A percentile compares a stretch with the other conserved stretches of the same genome.
Conservation (phyloP, 2,113 vertebrate genomes). For the Haliaeetus leucogaster region DNA sequence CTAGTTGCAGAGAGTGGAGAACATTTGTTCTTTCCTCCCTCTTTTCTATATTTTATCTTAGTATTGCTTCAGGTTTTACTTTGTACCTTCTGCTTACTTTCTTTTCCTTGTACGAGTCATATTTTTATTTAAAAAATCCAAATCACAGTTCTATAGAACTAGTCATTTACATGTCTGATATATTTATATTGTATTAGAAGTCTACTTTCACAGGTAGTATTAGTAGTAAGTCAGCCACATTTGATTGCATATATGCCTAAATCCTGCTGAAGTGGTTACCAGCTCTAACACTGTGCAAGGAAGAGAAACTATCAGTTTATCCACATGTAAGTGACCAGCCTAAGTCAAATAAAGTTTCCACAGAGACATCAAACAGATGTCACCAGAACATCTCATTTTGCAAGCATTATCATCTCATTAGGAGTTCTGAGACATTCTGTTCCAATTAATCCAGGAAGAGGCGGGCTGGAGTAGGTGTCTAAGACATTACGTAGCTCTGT, state of each 20-base stretch:
- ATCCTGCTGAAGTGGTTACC: neutral
- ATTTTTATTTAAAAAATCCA: neutral
- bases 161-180: neutral
- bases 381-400: neutral
- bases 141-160: neutral
- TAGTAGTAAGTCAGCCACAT: neutral
- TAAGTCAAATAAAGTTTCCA: conserved; percentile 5
- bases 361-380: neutral
- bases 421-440: conserved; percentile 33
- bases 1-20: neutral
- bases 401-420: conserved; percentile 5
- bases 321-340: neutral
- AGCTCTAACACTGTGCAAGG: neutral
- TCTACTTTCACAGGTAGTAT: neutral
- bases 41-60: neutral
- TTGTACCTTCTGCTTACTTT: neutral
- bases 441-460: conserved; percentile 8
- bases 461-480: neutral
- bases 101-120: neutral
- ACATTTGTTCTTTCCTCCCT: neutral
- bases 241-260: neutral
- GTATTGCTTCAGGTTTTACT: neutral
- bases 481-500: neutral
- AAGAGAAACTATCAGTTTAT: neutral
- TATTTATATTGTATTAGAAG: neutral